Base-by-base conservation (phyloP, 2,888 invertebrate species). In the Ophioninae sp. region DNA sequence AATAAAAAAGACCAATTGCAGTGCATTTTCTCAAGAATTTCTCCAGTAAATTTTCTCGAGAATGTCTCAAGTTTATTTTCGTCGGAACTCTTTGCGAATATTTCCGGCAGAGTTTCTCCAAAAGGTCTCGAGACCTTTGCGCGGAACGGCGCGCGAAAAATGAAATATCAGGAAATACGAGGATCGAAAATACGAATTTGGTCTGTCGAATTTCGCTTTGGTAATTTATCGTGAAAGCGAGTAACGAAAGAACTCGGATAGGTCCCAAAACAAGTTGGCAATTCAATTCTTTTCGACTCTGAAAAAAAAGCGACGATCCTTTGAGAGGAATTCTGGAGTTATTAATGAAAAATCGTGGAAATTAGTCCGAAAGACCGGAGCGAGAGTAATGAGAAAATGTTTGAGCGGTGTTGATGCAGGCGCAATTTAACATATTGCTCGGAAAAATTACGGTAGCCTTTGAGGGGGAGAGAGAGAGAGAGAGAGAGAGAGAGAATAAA, bases 361-460 rank as follows among this genome's bases (percentile, higher is more conserved):
- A 67, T 41, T 23, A 44, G 44, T 67, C 23, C 9, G n/a, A 65
- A 65, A 1, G 1, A n/a, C 20, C 6, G 39, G 10, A 10, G 10
- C 5, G 10, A 65, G 41, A 65, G 20, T 44, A 44, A 44, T 44
- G 44, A 44, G 13, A 44, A 44, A 44, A 44, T 44, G 10, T 59
- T n/a, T 59, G 20, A 20, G 20, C 23, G n/a, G n/a, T 37, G 69
- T 56, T 20, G 56, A 58, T 69, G 69, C n/a, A 30, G 51, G 17
- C 30, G n/a, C 30, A 69, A 44, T 68, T 71, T 37, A 61, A 72
- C 10, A 41, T 30, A 63, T 74, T 51, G 37, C 37, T 20, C 41
- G 37, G 63, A 69, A 69, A 78, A 23, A 64, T 58, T 51, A 72
- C n/a, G 22, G 23, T 41, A 6, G 56, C 56, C 58, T 65, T 65